Conservation (phyloP, 2,113 vertebrate genomes). For the Cacatua alba region DNA sequence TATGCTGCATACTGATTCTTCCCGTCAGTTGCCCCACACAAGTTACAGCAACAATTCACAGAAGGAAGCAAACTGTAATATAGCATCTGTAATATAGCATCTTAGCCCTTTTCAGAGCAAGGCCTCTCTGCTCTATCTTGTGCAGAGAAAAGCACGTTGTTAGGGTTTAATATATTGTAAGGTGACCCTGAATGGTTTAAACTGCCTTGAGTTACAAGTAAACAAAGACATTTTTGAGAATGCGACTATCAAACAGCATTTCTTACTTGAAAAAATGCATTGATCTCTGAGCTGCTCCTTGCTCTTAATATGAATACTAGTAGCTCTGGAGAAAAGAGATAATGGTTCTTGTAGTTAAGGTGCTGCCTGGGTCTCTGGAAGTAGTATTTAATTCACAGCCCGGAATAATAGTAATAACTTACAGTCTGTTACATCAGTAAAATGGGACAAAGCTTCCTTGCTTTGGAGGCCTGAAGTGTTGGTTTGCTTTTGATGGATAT, state of each 20-base stretch:
- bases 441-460: background rate
- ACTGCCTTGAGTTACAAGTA: background rate
- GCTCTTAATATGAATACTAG: background rate
- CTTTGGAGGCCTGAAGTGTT: background rate
- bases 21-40: background rate
- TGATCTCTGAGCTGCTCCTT: background rate
- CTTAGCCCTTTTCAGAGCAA: background rate
- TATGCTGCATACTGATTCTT: background rate
- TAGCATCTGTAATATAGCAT: background rate
- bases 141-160: background rate
- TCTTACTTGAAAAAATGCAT: background rate
- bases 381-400: background rate
- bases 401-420: background rate
- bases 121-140: background rate
- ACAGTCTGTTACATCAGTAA: background rate
- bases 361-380: background rate
- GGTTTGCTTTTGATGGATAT: background rate
- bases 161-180: background rate
- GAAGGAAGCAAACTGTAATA: background rate
- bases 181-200: background rate
- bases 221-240: background rate
- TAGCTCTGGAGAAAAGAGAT: background rate
- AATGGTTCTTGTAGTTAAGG: background rate
- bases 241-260: background rate
- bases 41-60: rapidly evolving